Evolutionary conservation across 2,888 invertebrate species (phyloP).

Genomic region (Drosophila demipolita): DNA sequence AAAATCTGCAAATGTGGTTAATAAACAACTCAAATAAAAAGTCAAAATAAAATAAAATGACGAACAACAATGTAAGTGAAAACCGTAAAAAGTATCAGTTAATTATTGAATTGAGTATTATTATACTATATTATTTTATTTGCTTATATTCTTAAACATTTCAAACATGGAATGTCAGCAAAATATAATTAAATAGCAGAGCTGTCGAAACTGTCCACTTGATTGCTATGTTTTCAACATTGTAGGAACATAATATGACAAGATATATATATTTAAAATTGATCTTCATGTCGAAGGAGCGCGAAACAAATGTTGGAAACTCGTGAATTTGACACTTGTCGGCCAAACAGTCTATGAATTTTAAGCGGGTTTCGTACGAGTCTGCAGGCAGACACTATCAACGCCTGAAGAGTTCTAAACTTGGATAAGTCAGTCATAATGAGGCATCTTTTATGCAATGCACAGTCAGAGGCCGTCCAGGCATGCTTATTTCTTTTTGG

Average conservation of each 20-base stretch:
- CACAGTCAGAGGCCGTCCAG: constrained; percentile 41
- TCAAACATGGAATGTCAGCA: background rate
- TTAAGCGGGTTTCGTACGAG: constrained; percentile 17
- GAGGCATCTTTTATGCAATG: constrained; percentile 74
- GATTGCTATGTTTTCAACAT: background rate
- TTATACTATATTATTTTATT: background rate
- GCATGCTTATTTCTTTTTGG: constrained; percentile 38
- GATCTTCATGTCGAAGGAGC: background rate
- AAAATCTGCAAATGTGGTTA: constrained; percentile 16
- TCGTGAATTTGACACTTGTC: constrained; percentile 20
- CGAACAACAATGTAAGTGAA: background rate
- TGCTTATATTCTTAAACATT: background rate
- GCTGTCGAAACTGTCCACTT: background rate
- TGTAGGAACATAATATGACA: background rate
- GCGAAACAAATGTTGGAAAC: background rate
- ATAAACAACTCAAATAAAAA: constrained; percentile 24
- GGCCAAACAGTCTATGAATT: constrained; percentile 27
- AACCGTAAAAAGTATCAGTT: too few species aligned
- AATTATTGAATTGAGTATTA: background rate
- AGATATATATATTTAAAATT: background rate
- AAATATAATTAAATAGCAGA: background rate
- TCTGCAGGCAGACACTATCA: constrained; percentile 1
- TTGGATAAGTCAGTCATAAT: constrained; percentile 54
- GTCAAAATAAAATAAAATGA: constrained; percentile 35
- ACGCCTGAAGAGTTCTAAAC: constrained; percentile 29